Percentiles rank a stretch among this genome's conserved stretches.
phyloP scores from a whole-genome alignment of 2,113 vertebrate genomes.

The Myanophis thanlyinensis region DNA sequence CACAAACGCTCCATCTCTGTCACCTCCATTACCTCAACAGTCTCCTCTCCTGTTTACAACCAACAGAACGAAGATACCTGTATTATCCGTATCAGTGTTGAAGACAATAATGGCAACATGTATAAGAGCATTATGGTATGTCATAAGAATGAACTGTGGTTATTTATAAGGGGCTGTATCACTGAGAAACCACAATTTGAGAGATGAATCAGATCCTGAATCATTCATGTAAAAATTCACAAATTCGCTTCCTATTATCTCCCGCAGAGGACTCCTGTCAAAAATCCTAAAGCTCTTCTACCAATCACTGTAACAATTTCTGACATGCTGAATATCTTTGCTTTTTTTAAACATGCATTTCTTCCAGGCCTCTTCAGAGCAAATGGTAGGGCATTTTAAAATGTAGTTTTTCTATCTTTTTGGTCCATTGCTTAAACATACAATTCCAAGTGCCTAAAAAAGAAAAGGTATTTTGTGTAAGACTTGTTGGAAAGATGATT shows the following conservation, averaged over 20 bases:
- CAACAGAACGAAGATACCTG: slow-evolving; percentile 84
- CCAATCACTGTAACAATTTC: not conserved
- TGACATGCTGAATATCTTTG: not conserved
- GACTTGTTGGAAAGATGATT: not conserved
- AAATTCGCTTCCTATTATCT: not conserved
- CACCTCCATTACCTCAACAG: slow-evolving; percentile 44
- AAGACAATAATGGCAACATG: slow-evolving; percentile 84
- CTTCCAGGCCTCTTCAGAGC: not conserved
- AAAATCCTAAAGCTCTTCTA: not conserved
- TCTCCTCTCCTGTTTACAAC: slow-evolving; percentile 76
- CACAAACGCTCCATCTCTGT: slow-evolving; percentile 68
- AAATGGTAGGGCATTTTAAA: not conserved
- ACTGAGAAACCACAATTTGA: not conserved
- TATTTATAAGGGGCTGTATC: not conserved
- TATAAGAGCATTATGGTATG: slow-evolving; percentile 96
- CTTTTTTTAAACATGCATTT: not conserved
- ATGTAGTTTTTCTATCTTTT: not conserved
- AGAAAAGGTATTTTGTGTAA: not conserved
- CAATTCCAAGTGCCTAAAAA: not conserved
- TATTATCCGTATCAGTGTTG: slow-evolving; percentile 85
- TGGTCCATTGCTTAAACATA: not conserved
- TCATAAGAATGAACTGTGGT: not conserved
- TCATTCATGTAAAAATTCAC: not conserved
- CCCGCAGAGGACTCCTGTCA: not conserved
- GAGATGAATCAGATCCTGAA: not conserved